Evolutionary conservation across 2,113 vertebrate genomes (phyloP).

Genomic region (Elachura formosa): DNA sequence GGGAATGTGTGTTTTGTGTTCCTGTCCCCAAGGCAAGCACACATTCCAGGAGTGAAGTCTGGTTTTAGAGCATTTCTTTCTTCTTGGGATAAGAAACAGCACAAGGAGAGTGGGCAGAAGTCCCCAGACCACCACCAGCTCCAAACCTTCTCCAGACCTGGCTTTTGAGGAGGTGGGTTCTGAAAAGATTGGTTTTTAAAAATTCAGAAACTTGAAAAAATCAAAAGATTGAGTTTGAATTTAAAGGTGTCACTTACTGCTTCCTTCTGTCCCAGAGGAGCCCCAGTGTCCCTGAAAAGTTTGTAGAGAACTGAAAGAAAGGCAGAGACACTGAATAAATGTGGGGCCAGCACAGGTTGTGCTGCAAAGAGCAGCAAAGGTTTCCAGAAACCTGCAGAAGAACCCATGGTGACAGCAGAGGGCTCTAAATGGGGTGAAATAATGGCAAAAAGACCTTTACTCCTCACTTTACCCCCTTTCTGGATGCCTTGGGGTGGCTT

Average conservation of each 20-base stretch:
- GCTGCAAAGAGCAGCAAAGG: neutral
- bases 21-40: neutral
- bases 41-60: neutral
- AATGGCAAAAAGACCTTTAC: neutral
- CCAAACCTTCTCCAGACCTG: neutral
- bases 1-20: neutral
- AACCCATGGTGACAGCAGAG: neutral
- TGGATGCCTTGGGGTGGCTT: neutral
- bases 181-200: neutral
- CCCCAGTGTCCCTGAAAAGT: neutral
- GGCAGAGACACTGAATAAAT: neutral
- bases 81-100: neutral
- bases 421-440: neutral
- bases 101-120: neutral
- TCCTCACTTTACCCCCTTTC: neutral
- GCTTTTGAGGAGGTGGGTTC: neutral
- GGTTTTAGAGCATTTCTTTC: neutral
- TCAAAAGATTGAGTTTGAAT: neutral
- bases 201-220: no score
- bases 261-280: neutral
- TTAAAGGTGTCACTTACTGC: neutral
- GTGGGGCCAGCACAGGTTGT: neutral
- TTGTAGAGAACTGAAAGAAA: neutral
- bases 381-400: neutral
- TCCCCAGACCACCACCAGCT: accelerated